These are phyloP conservation scores for Blastobasis lacticolella DNA, from an alignment of 2,888 invertebrate genomes.

Conservation along the genomic window DNA sequence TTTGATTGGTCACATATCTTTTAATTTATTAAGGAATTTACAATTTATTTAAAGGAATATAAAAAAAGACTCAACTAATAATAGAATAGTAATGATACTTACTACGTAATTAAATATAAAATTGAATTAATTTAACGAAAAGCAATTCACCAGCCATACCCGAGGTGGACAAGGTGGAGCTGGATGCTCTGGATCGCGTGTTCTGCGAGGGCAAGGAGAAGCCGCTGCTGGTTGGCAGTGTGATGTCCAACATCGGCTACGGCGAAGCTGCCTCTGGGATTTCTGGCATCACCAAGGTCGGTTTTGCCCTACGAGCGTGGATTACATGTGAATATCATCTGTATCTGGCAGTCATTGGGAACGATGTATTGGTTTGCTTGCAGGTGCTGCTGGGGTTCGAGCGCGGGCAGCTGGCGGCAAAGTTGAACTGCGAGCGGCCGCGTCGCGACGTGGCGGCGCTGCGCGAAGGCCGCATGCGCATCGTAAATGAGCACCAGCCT, in stretches of 20 bases:
- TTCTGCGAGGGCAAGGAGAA: conserved; percentile 70
- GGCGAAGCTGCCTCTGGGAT: conserved; percentile 61
- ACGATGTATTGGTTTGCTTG: background rate
- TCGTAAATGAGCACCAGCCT: conserved; percentile 72
- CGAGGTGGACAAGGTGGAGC: conserved; percentile 77
- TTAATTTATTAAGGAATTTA: background rate
- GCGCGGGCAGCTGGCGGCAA: conserved; percentile 78
- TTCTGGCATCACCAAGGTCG: conserved; percentile 74
- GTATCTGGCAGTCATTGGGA: background rate
- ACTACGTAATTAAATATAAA: background rate
- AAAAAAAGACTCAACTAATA: background rate
- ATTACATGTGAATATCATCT: background rate
- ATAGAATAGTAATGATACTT: background rate
- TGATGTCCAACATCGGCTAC: conserved; percentile 66
- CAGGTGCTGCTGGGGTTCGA: conserved; percentile 78
- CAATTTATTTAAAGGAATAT: background rate
- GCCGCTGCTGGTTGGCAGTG: conserved; percentile 73
- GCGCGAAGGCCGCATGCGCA: conserved; percentile 63
- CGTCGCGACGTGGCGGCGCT: conserved; percentile 64
- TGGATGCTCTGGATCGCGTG: conserved; percentile 75
- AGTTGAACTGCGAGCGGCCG: conserved; percentile 79
- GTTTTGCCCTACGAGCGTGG: background rate
- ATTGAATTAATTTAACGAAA: background rate
- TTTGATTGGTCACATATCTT: background rate
- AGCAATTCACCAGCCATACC: conserved; percentile 42